phyloP scores from a whole-genome alignment of 2,113 vertebrate species.

The Himantopus leucocephalus region DNA sequence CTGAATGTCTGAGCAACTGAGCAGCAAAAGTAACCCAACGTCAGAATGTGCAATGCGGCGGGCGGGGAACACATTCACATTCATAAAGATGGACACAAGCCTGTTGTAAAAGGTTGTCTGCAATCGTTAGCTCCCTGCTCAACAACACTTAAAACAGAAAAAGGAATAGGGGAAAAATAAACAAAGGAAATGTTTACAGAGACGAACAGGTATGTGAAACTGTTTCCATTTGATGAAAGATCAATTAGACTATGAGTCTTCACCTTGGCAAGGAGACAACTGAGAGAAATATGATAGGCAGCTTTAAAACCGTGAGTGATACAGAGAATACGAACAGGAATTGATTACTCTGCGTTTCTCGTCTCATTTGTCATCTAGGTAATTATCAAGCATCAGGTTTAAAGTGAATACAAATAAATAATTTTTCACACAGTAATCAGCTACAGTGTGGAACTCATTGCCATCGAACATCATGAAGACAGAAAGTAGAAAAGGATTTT shows the following conservation, averaged over 20 bases:
- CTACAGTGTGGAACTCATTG: neutral
- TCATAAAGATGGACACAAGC: neutral
- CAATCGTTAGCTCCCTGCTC: neutral
- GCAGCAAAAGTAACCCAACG: neutral
- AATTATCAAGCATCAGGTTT: neutral
- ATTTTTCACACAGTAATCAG: neutral
- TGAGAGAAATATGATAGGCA: neutral
- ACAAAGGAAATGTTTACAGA: neutral
- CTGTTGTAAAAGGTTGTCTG: neutral
- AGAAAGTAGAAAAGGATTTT: neutral
- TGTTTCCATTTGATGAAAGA: neutral
- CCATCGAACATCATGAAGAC: neutral
- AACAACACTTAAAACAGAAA: neutral
- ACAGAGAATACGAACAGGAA: neutral
- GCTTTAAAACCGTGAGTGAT: neutral
- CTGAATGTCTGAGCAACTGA: neutral
- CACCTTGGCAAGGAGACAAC: neutral
- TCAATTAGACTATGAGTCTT: neutral
- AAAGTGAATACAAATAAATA: neutral
- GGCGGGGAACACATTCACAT: neutral
- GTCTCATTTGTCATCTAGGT: neutral
- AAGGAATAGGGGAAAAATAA: neutral
- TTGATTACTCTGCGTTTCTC: neutral
- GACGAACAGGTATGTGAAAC: neutral
- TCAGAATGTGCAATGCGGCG: neutral